Conservation (phyloP, 2,797 vertebrate genomes). For the Falco rusticolus region DNA sequence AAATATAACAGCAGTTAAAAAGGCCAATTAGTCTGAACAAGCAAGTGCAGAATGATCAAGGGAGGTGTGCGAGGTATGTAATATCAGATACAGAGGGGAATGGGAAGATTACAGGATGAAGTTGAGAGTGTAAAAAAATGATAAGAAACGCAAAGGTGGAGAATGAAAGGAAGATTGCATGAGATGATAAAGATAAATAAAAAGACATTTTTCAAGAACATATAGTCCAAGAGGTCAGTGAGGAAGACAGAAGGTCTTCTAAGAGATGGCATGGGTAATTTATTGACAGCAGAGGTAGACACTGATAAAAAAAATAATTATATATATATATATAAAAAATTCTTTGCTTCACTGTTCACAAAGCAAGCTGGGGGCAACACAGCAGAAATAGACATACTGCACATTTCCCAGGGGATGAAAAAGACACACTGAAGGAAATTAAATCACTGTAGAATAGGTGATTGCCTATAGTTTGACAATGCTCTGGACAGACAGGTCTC, state of each 20-base stretch:
- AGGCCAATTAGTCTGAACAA: constrained; percentile 74
- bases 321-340: not conserved
- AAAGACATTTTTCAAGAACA: constrained; percentile 63
- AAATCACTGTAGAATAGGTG: constrained; percentile 59
- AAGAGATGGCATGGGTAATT: constrained; percentile 65
- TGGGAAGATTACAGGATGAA: constrained; percentile 67
- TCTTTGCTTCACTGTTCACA: constrained; percentile 61
- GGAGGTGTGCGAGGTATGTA: constrained; percentile 34
- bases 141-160: constrained; percentile 65
- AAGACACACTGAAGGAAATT: constrained; percentile 65
- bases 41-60: constrained; percentile 61
- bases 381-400: constrained; percentile 39
- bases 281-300: constrained; percentile 70
- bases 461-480: constrained; percentile 52
- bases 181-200: constrained; percentile 69
- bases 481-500: constrained; percentile 32
- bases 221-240: constrained; percentile 46
- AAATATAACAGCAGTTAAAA: constrained; percentile 73
- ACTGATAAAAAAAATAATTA: constrained; percentile 58
- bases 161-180: constrained; percentile 66
- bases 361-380: constrained; percentile 42
- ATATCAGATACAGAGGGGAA: constrained; percentile 63
- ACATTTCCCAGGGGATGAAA: constrained; percentile 61
- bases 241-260: constrained; percentile 65
- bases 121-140: constrained; percentile 54